Evolutionary conservation across 2,113 vertebrate species (phyloP).

Genomic region (Cisticola juncidis): DNA sequence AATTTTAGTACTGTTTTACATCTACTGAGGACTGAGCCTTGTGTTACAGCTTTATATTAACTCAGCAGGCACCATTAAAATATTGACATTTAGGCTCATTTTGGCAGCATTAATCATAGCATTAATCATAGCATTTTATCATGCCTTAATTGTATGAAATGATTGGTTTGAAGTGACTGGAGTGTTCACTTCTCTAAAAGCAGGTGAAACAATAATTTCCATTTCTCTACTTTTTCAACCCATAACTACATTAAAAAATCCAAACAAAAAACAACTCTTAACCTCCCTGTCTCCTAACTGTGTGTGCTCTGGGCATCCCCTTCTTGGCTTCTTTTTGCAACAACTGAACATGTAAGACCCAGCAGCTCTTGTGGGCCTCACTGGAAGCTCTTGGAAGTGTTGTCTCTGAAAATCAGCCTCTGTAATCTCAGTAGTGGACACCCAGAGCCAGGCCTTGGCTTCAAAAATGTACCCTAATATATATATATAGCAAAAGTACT

Average conservation of each 20-base stretch:
- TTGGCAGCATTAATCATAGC: conserved; percentile 4
- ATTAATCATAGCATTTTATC: conserved; percentile 15
- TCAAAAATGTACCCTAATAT: background rate
- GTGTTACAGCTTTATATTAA: conserved; percentile 10
- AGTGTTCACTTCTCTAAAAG: background rate
- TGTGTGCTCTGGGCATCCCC: background rate
- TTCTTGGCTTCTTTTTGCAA: background rate
- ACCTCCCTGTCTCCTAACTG: fast-evolving
- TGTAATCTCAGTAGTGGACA: background rate
- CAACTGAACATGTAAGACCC: background rate
- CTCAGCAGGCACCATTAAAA: background rate
- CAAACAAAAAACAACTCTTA: background rate
- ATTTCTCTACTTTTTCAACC: background rate
- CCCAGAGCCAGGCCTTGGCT: background rate
- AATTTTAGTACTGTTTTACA: conserved; percentile 25
- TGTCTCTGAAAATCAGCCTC: background rate
- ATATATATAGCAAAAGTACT: background rate
- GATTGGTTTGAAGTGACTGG: background rate
- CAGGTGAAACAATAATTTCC: background rate
- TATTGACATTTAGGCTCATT: conserved; percentile 6
- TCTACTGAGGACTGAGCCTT: background rate
- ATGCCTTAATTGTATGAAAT: background rate
- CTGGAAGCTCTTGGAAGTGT: background rate
- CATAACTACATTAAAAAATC: background rate
- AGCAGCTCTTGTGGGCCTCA: background rate